Base-by-base conservation (phyloP, 2,113 vertebrate species). In the Pteropus alecto region DNA sequence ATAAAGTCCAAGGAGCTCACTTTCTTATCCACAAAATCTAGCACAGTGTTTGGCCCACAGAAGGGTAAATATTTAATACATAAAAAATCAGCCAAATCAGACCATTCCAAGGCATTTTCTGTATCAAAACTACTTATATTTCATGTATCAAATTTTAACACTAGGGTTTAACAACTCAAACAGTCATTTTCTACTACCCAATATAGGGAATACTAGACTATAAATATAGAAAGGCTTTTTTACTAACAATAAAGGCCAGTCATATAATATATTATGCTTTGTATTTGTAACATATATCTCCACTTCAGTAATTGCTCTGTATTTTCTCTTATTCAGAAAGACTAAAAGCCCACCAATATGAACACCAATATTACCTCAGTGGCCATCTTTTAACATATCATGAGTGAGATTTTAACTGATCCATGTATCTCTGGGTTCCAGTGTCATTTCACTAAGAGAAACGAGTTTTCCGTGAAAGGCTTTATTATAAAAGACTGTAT, bases 401-500 rank as follows among this genome's bases (percentile, higher is more conserved):
- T 13, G 5, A 78, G 43, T 82, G 60, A 33, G 21, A 93, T 88
- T 97, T 92, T 82, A 87, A 82, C 48, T 94, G 33, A n/a, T 60
- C 19, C n/a, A 58, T 77, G 6, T 71, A 65, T 84, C 33, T 92
- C 22, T 54, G 15, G 4, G 2, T 73, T 90, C 56, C 10, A 38
- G 26, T 41, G 2, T 86, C 73, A 35, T 22, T 51, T 51, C 51
- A 51, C 51, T 51, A 16, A 51, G 51, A 51, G 15, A 51, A 96
- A 82, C 35, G 51, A 88, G 8, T 92, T 92, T 94, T 93, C 48
- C 85, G 11, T 60, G 13, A 96, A 95, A 93, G n/a, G 2, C 30
- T 76, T 97, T 81, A 58, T 82, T 87, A 73, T 48, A 89, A 84
- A 83, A 96, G 26, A 89, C 65, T 26, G 18, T 54, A 28, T 93